Conservation (phyloP, 2,888 invertebrate species). For the Ptilodon capucinus region DNA sequence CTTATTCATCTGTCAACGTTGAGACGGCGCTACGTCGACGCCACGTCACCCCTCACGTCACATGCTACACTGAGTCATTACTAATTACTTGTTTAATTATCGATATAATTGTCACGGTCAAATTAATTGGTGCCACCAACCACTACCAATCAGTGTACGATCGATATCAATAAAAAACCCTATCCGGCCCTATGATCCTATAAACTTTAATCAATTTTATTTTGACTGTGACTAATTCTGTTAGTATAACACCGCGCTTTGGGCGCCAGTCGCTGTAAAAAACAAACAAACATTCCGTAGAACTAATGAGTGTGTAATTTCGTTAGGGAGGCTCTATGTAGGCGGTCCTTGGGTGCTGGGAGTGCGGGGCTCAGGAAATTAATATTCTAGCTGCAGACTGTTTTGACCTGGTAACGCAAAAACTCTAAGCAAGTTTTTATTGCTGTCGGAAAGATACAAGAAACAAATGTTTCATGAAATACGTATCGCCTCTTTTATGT, state of each 20-base stretch:
- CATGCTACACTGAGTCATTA: conserved; percentile 63
- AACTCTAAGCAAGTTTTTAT: neutral
- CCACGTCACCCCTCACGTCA: conserved; percentile 45
- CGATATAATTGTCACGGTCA: conserved; percentile 31
- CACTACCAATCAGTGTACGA: conserved; percentile 21
- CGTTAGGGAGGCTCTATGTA: conserved; percentile 69
- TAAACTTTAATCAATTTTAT: conserved; percentile 51
- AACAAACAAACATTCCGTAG: conserved; percentile 73
- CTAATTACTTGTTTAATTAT: conserved; percentile 68
- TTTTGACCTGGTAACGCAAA: neutral
- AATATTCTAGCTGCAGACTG: conserved; percentile 44
- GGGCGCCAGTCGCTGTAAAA: conserved; percentile 68
- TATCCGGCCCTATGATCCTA: conserved; percentile 50
- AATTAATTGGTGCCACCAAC: conserved; percentile 38
- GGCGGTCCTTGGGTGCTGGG: conserved; percentile 53
- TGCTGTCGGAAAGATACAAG: no score
- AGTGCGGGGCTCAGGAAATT: conserved; percentile 45
- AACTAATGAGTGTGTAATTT: conserved; percentile 80
- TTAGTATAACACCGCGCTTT: conserved; percentile 60
- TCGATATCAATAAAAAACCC: conserved; percentile 40
- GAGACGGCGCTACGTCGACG: conserved; percentile 34
- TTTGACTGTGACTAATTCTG: conserved; percentile 74
- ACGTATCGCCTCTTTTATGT: no score
- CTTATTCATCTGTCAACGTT: conserved; percentile 75
- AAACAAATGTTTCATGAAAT: no score